Base-by-base conservation (phyloP, 2,113 vertebrate genomes). In the Phrynosoma blainvillii region DNA sequence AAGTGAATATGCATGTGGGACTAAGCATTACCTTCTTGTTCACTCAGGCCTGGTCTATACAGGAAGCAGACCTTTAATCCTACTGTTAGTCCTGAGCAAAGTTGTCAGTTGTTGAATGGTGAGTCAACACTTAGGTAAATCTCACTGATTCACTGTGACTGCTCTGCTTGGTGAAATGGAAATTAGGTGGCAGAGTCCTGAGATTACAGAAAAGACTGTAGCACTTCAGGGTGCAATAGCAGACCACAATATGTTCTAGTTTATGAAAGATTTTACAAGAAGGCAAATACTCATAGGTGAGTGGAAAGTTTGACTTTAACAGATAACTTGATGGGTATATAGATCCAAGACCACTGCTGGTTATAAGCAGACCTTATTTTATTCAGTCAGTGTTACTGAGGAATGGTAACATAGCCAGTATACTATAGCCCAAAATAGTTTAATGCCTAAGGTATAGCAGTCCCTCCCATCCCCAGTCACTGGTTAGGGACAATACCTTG, bases 21-120 rank as follows among this genome's bases (percentile, higher is more conserved):
- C 52, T 52, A 91, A 82, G n/a, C 30, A 42, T 82, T 65, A 79
- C 36, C 68, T 79, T 78, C 84, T 27, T 32, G 36, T 77, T 78
- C 73, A 68, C n/a, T 68, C 11, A 83, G 65, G 71, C 7, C 27
- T 87, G 79, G 32, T 40, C 16, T 47, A 47, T n/a, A 75, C 11
- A 7, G 3, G n/a, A 30, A 83, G 59, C 30, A 88, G 27, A 71
- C 5, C 12, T 62, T 12, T 62, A 62, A 62, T 62, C 59, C 59
- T 62, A 62, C 59, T 62, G 13, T 3, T 62, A 62, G 59, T 62
- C 16, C 59, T 16, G 18, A 62, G 18, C 14, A 62, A 12, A 62
- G 13, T 62, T 62, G 4, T 18, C 59, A 16, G 59, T 62, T 62
- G 14, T 62, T 62, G 14, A 14, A 62, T 62, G 59, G 59, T 18